These are phyloP conservation scores for Ianthella basta DNA, from an alignment of 37 sponge, comb jelly and placozoan genomes.

Conservation along the genomic window DNA sequence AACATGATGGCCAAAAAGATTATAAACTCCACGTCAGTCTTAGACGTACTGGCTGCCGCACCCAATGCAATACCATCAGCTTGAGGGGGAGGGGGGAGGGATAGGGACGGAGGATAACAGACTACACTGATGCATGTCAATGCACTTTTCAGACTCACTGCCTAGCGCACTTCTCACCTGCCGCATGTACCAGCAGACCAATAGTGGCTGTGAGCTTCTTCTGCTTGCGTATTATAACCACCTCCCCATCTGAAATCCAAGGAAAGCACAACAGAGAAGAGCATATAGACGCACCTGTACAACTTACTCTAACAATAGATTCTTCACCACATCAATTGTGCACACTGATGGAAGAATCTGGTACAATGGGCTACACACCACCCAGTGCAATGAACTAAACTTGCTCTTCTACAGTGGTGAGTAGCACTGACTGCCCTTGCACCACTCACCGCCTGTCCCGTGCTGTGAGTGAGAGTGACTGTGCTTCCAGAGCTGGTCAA, in stretches of 20 bases:
- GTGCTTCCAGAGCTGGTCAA: constrained; percentile 82
- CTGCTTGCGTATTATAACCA: constrained; percentile 35
- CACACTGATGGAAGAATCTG: too few species aligned
- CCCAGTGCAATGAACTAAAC: too few species aligned
- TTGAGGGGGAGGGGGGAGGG: constrained; percentile 13
- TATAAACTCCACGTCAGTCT: constrained; percentile 89
- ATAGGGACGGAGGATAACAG: not conserved
- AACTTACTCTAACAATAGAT: too few species aligned
- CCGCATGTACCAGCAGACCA: constrained; percentile 95
- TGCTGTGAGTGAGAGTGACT: constrained; percentile 2
- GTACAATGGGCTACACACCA: too few species aligned
- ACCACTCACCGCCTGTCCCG: too few species aligned
- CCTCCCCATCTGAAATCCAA: constrained; percentile 8
- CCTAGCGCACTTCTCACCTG: constrained; percentile 46
- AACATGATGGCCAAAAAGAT: constrained; percentile 99
- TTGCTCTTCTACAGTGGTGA: too few species aligned
- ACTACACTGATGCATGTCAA: too few species aligned
- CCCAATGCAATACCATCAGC: constrained; percentile 99
- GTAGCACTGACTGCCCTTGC: too few species aligned
- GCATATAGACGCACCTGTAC: too few species aligned
- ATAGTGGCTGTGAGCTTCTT: constrained; percentile 86
- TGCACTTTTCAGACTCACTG: too few species aligned
- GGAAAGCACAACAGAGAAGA: too few species aligned
- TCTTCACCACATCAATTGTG: too few species aligned
- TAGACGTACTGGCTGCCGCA: constrained; percentile 91